Base-by-base conservation (phyloP, 2,113 vertebrate species). In the Hippocampus abdominalis region DNA sequence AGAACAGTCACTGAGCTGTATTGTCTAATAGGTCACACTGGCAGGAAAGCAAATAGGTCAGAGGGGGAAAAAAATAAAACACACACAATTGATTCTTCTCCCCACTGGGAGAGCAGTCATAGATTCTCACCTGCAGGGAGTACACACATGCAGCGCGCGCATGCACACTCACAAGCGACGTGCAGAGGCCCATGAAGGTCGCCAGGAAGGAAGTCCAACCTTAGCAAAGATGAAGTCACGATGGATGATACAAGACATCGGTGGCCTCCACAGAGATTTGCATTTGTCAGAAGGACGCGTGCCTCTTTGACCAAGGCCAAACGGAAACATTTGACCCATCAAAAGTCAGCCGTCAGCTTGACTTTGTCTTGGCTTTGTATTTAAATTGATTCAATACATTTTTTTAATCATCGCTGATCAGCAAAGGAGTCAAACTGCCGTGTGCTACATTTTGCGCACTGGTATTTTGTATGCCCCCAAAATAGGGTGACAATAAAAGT, bases 71-170 rank as follows among this genome's bases (percentile, higher is more conserved):
- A 74, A 71, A 82, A 81, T 81, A 73, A n/a, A 51, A 51, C 12
- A 7, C 32, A 36, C 9, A 44, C 13, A 82, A 72, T 75, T 53
- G 72, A 46, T 66, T 76, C 53, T 56, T 77, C 70, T 54, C 36
- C 73, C 78, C 70, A 48, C 8, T 59, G 81, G 68, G 82, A 82
- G 40, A 64, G 61, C 67, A 56, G 32, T 83, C 81, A 88, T 86
- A 66, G 79, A 81, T 84, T 83, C 71, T 65, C 71, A 66, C 73
- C 83, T 75, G 71, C 44, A 61, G 82, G 72, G 81, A 84, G 69
- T 29, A 49, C 64, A 75, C 7, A 69, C 71, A 84, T 71, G 48
- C 61, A 79, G 48, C 53, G 51, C 53, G 62, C 29, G 67, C 39
- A 72, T 29, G 29, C 49, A 76, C 71, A 76, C 71, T 46, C 15